A percentile compares a stretch with the other conserved stretches of the same genome.
Evolutionary conservation across 2,888 invertebrate species (phyloP).

Genomic region (Perizoma affinitatum): DNA sequence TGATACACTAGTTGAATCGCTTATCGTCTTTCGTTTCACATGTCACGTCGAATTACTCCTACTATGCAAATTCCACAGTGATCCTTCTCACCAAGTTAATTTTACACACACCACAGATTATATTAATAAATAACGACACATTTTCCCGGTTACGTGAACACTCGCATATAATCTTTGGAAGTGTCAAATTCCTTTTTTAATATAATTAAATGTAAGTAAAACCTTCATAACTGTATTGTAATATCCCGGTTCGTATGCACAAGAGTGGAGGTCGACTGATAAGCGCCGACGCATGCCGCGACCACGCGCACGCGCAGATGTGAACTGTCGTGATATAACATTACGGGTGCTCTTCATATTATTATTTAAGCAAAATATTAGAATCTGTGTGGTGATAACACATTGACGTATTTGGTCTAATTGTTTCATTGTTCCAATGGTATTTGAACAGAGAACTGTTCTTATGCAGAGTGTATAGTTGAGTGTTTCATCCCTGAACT

Average conservation of each 20-base stretch:
- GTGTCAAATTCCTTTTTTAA: conserved; percentile 1
- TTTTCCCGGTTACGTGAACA: neutral
- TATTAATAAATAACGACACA: conserved; percentile 1
- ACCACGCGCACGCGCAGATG: conserved; percentile 51
- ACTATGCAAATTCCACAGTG: conserved; percentile 21
- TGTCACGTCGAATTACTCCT: conserved; percentile 24
- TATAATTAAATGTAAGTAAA: neutral
- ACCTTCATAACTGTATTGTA: conserved; percentile 18
- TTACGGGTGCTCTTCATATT: conserved; percentile 42
- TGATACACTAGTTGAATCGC: conserved; percentile 19
- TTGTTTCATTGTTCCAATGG: conserved; percentile 30
- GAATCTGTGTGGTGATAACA: conserved; percentile 33
- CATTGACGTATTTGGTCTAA: conserved; percentile 32
- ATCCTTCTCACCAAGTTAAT: conserved; percentile 1
- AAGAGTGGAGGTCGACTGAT: conserved; percentile 67
- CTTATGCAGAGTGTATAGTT: conserved; percentile 2
- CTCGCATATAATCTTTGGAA: too few relatives aligned
- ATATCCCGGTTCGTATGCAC: conserved; percentile 37
- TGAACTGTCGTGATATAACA: conserved; percentile 46
- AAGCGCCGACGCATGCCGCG: conserved; percentile 60
- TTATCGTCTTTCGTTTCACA: conserved; percentile 25
- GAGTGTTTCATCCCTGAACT: conserved; percentile 2
- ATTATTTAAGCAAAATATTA: conserved; percentile 34
- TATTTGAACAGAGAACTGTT: conserved; percentile 10
- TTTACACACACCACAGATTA: neutral